Conservation (phyloP, 2,888 invertebrate genomes). For the Cantharis rustica region DNA sequence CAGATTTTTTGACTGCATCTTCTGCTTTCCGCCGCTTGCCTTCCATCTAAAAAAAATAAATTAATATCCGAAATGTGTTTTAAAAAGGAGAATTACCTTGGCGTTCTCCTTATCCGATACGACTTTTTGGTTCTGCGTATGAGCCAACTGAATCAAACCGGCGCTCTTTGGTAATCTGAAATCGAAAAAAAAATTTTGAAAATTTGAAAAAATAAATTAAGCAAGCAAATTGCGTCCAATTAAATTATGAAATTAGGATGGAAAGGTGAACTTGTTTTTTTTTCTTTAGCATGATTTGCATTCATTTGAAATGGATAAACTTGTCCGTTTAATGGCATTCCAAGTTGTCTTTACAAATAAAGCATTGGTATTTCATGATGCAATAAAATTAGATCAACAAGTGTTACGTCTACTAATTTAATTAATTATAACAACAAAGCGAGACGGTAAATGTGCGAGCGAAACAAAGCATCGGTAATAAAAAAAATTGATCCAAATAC, state of each 20-base stretch:
- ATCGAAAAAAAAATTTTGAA: not conserved
- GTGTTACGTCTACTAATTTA: not conserved
- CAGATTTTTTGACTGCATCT: conserved; percentile 88
- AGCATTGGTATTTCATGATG: not conserved
- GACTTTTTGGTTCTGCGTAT: conserved; percentile 50
- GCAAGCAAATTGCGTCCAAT: not conserved
- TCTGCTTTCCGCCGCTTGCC: conserved; percentile 88
- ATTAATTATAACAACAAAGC: not conserved
- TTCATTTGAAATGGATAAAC: not conserved
- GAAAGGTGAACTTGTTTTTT: conserved; percentile 3
- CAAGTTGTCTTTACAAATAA: not conserved
- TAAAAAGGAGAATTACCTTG: conserved; percentile 56
- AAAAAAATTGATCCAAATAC: not conserved
- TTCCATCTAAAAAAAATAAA: conserved; percentile 66
- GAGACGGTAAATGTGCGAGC: not conserved
- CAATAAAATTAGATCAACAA: not conserved
- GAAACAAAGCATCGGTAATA: not conserved
- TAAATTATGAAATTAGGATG: not conserved
- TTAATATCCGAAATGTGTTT: not conserved
- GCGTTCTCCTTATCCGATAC: conserved; percentile 63
- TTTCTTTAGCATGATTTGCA: not conserved
- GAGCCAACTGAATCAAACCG: conserved; percentile 54
- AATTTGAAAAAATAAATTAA: conserved; percentile 43
- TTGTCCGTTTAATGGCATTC: not conserved
- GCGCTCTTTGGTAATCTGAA: conserved; percentile 54